Evolutionary conservation across 2,888 invertebrate species (phyloP).

Genomic region (Andrena trimmerana): DNA sequence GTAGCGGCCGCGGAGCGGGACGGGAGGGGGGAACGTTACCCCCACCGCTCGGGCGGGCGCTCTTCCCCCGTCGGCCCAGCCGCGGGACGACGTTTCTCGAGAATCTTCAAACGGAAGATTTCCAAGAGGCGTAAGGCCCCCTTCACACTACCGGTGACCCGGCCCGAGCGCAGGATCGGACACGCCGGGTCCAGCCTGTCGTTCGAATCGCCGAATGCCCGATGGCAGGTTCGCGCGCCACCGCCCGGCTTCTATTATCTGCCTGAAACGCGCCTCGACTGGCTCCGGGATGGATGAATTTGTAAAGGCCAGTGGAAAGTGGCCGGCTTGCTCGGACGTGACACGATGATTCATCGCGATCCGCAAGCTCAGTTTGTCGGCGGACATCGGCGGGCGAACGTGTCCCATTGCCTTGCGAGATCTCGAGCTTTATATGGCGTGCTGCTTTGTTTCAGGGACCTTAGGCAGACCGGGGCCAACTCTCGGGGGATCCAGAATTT

Average conservation of each 20-base stretch:
- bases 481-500: background rate
- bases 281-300: conserved; percentile 3
- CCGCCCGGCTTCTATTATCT: background rate
- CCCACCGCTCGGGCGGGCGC: conserved; percentile 39
- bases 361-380: conserved; percentile 14
- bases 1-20: conserved; percentile 30
- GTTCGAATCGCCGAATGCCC: background rate
- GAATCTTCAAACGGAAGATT: conserved; percentile 59
- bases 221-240: background rate
- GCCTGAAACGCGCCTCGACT: background rate
- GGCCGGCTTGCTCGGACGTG: conserved; percentile 22
- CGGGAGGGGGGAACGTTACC: conserved; percentile 36
- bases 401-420: background rate
- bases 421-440: conserved; percentile 7
- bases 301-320: conserved; percentile 24
- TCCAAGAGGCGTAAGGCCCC: conserved; percentile 23
- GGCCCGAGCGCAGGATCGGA: background rate
- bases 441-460: background rate
- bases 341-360: conserved; percentile 31
- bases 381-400: conserved; percentile 11
- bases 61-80: conserved; percentile 20
- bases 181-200: background rate
- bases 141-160: conserved; percentile 13
- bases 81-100: conserved; percentile 47
- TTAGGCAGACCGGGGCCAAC: background rate